Conservation (phyloP, 2,888 invertebrate genomes). For the Scelioninae gen. 1 region DNA sequence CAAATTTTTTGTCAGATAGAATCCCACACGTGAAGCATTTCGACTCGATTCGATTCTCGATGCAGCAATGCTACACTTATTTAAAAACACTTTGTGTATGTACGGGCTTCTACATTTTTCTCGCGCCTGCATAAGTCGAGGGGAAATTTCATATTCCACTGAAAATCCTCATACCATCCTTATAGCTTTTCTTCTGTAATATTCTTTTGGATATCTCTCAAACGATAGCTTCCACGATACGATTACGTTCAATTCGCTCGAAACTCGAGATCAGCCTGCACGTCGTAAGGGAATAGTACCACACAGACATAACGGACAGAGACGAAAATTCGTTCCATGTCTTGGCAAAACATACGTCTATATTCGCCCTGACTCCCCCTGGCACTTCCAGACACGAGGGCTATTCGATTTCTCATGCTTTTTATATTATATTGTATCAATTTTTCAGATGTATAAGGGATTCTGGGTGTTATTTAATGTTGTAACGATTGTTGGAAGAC, state of each 20-base stretch:
- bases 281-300: constrained; percentile 23
- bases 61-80: constrained; percentile 64
- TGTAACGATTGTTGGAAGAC: constrained; percentile 20
- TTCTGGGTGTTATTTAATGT: constrained; percentile 2
- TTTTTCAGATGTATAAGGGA: constrained; percentile 21
- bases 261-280: constrained; percentile 49
- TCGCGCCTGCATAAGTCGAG: constrained; percentile 52
- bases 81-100: constrained; percentile 69
- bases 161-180: constrained; percentile 60
- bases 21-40: constrained; percentile 63
- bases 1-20: constrained; percentile 61
- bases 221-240: constrained; percentile 57
- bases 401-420: constrained; percentile 20
- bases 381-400: neutral
- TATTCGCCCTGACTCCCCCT: constrained; percentile 17
- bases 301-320: constrained; percentile 36
- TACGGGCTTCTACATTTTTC: constrained; percentile 63
- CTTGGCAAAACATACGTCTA: constrained; percentile 42
- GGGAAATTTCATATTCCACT: constrained; percentile 65
- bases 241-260: constrained; percentile 65
- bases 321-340: constrained; percentile 56
- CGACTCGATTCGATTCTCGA: constrained; percentile 70
- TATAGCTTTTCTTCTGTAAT: constrained; percentile 63
- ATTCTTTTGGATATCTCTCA: constrained; percentile 61
- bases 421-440: constrained; percentile 32